Percentiles rank a stretch among this genome's conserved stretches.
phyloP scores from a whole-genome alignment of 2,113 vertebrate species.

The Microtus pennsylvanicus region DNA sequence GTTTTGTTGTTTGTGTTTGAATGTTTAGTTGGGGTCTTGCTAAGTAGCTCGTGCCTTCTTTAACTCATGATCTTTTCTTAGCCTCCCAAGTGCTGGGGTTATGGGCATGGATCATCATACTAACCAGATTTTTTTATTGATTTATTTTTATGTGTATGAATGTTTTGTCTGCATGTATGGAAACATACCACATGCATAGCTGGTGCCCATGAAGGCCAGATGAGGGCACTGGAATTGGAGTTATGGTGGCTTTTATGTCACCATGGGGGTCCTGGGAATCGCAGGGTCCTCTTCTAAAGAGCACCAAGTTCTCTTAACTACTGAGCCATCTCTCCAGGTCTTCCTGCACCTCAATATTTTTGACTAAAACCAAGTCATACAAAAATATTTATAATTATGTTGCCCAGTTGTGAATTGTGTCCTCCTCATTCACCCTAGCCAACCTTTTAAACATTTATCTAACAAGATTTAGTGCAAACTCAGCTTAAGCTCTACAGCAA shows the following conservation, averaged over 20 bases:
- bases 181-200: neutral
- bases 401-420: neutral
- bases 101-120: neutral
- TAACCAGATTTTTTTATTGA: neutral
- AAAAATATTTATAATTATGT: slow-evolving; percentile 22
- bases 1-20: neutral
- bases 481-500: no score
- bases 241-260: neutral
- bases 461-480: neutral
- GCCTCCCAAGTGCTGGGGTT: neutral
- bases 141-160: neutral
- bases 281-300: neutral
- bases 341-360: neutral
- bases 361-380: slow-evolving; percentile 3
- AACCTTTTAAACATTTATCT: neutral
- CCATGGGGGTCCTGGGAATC: neutral
- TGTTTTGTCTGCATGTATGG: neutral
- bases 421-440: neutral
- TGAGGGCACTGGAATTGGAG: no score
- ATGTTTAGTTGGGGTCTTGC: neutral
- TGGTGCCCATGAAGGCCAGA: neutral
- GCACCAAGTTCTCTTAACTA: neutral
- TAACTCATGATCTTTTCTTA: neutral
- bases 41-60: neutral
- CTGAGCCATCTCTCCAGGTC: neutral